Evolutionary conservation across 1,140 invertebrate genomes (phyloP).

Genomic region (Heliconius himera): DNA sequence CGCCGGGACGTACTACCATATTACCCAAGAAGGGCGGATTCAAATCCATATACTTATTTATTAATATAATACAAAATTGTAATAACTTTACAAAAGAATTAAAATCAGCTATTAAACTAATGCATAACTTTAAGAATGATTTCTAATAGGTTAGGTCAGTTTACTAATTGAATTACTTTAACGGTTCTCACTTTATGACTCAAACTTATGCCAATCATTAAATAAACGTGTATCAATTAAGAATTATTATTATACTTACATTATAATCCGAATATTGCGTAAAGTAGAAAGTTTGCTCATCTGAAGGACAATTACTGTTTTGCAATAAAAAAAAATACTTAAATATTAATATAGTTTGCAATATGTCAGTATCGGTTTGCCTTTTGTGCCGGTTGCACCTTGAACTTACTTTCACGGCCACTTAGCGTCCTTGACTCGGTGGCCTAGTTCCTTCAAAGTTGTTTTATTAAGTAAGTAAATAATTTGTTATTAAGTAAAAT

Average conservation of each 20-base stretch:
- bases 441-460: constrained; percentile 13
- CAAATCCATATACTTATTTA: too few species aligned
- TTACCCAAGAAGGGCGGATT: too few species aligned
- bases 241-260: not conserved
- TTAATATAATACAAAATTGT: too few species aligned
- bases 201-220: constrained; percentile 16
- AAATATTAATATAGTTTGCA: constrained; percentile 42
- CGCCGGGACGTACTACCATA: too few species aligned
- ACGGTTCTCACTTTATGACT: not conserved
- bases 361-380: constrained; percentile 29
- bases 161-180: too few species aligned
- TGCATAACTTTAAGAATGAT: too few species aligned
- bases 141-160: too few species aligned
- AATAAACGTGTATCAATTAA: constrained; percentile 23
- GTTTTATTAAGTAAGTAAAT: not conserved
- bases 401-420: constrained; percentile 5
- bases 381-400: not conserved
- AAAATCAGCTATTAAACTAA: too few species aligned
- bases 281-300: constrained; percentile 42
- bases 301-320: constrained; percentile 45
- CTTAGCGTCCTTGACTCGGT: constrained; percentile 11
- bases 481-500: too few species aligned
- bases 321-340: constrained; percentile 49
- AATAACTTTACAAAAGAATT: too few species aligned
- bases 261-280: constrained; percentile 15